A percentile compares a stretch with the other conserved stretches of the same genome.
Evolutionary conservation across 2,797 vertebrate genomes (phyloP).

Genomic region (Schizopygopsis malacanthus): DNA sequence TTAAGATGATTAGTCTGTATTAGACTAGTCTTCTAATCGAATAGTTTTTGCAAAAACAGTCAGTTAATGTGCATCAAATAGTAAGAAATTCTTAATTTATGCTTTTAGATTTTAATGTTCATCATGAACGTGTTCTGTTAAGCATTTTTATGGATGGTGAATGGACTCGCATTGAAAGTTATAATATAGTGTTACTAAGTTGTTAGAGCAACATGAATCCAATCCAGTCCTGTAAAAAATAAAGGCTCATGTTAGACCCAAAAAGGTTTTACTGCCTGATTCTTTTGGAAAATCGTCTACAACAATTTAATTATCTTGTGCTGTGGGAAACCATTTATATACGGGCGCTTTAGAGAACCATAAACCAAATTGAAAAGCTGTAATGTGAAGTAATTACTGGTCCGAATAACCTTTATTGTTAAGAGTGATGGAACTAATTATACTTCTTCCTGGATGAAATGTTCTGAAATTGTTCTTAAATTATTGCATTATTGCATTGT

Average conservation of each 20-base stretch:
- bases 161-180: neutral
- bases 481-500: neutral
- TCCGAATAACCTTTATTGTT: neutral
- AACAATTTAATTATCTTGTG: neutral
- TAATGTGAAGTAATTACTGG: neutral
- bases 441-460: neutral
- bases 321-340: neutral
- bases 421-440: neutral
- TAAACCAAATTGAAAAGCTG: neutral
- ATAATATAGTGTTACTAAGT: neutral
- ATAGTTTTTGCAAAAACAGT: neutral
- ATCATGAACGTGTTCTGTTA: neutral
- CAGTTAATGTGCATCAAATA: neutral
- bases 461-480: neutral
- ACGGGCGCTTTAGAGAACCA: neutral
- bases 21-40: neutral
- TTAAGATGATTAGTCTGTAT: neutral
- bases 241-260: neutral
- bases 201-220: neutral
- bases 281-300: neutral
- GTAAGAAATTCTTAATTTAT: neutral
- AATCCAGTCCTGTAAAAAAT: neutral
- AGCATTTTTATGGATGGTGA: neutral
- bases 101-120: neutral
- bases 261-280: neutral